These are phyloP conservation scores for Salvelinus namaycush DNA, from an alignment of 2,113 vertebrate species.

Conservation along the genomic window DNA sequence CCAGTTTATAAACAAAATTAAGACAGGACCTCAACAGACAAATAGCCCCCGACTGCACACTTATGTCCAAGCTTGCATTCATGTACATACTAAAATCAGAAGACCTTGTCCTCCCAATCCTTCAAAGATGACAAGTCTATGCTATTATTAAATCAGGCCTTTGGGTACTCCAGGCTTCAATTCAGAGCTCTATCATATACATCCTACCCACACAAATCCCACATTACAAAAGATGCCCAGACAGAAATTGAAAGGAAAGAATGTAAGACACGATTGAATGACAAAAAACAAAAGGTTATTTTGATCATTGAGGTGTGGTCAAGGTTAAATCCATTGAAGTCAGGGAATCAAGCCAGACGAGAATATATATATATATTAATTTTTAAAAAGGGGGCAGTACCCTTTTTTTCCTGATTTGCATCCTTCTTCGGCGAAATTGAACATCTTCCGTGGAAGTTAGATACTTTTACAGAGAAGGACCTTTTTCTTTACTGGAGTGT, in stretches of 20 bases:
- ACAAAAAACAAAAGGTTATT: constrained; percentile 51
- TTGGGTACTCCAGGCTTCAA: not conserved
- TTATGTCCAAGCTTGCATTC: constrained; percentile 67
- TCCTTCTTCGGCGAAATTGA: constrained; percentile 23
- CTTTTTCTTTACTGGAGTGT: constrained; percentile 68
- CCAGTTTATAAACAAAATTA: constrained; percentile 29
- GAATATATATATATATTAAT: too few relatives aligned
- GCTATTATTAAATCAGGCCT: constrained; percentile 15
- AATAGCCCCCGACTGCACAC: constrained; percentile 13
- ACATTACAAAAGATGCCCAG: constrained; percentile 29
- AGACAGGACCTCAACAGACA: constrained; percentile 24
- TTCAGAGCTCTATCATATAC: not conserved
- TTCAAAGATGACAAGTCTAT: constrained; percentile 31
- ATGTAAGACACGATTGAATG: not conserved
- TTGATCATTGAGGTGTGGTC: constrained; percentile 65
- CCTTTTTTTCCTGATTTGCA: constrained; percentile 49
- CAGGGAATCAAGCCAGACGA: constrained; percentile 34
- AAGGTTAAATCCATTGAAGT: constrained; percentile 42
- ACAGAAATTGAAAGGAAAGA: not conserved
- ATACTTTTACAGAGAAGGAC: constrained; percentile 39
- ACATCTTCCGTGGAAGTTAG: constrained; percentile 2
- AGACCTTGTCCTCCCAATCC: constrained; percentile 45
- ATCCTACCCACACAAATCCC: not conserved
- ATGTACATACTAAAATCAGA: constrained; percentile 40
- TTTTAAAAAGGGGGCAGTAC: constrained; percentile 60